Conservation (phyloP, 2,113 vertebrate species). For the Tympanuchus pallidicinctus region DNA sequence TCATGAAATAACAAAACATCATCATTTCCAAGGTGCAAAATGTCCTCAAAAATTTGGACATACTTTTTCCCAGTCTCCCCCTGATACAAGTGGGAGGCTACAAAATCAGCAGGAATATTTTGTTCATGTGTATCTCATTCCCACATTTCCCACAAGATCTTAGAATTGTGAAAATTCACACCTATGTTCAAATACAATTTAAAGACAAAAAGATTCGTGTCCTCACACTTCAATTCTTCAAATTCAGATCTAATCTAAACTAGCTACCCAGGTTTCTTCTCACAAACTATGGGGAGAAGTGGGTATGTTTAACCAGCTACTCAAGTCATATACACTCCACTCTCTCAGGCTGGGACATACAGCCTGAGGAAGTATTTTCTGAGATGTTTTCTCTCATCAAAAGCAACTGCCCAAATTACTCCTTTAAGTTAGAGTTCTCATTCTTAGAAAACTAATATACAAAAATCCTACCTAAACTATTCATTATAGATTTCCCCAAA, state of each 20-base stretch:
- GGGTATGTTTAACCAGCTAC: not conserved
- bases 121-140: not conserved
- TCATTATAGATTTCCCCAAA: not conserved
- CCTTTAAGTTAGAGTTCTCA: not conserved
- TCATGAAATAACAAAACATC: not conserved
- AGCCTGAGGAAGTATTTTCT: not conserved
- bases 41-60: not conserved
- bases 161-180: not conserved
- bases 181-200: not conserved
- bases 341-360: not conserved
- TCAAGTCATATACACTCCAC: not conserved
- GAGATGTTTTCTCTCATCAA: not conserved
- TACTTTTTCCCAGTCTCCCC: not conserved
- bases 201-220: not conserved
- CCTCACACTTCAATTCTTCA: not conserved
- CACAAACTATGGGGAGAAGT: not conserved
- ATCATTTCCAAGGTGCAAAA: not conserved
- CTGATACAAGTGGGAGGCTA: not conserved
- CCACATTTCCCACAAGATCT: not conserved
- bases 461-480: not conserved
- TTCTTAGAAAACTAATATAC: not conserved
- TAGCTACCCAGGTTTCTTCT: not conserved
- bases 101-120: not conserved
- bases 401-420: not conserved
- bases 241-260: not conserved